A percentile compares a stretch with the other conserved stretches of the same genome.
These are phyloP conservation scores for Aegypius monachus DNA, from an alignment of 2,113 vertebrate species.

Conservation along the genomic window DNA sequence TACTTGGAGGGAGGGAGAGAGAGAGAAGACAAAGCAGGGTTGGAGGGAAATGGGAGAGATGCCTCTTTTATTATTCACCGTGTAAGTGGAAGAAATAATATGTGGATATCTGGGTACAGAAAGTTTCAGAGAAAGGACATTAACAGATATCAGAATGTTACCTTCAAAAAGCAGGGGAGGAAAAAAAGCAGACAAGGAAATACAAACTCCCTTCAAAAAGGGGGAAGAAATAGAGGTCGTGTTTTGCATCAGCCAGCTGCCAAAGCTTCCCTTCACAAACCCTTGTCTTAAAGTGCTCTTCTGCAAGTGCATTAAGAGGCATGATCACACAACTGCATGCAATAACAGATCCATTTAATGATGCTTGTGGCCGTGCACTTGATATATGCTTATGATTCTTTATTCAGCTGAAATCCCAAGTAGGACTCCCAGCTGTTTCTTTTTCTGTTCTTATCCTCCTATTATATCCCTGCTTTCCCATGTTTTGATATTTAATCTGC, in stretches of 20 bases:
- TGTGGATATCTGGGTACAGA: not conserved
- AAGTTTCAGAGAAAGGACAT: not conserved
- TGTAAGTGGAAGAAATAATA: not conserved
- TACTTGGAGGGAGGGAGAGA: not conserved
- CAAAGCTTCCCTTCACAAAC: not conserved
- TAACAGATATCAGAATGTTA: not conserved
- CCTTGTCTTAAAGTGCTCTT: not conserved
- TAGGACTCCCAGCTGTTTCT: not conserved
- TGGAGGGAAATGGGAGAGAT: not conserved
- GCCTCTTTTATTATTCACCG: not conserved
- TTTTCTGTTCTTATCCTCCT: not conserved
- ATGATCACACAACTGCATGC: not conserved
- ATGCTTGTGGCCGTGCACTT: not conserved
- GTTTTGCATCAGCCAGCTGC: not conserved
- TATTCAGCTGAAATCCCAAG: not conserved
- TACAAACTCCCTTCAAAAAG: not conserved
- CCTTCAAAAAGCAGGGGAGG: not conserved
- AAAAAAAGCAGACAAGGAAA: not conserved
- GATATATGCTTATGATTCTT: not conserved
- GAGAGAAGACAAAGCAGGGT: not conserved
- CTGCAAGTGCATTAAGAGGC: not conserved
- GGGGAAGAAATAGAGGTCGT: not conserved
- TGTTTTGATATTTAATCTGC: slow-evolving; percentile 7
- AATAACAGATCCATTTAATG: not conserved
- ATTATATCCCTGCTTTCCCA: not conserved